Base-by-base conservation (phyloP, 53 echinoderm and acorn worm species). In the Apostichopus leukothele region DNA sequence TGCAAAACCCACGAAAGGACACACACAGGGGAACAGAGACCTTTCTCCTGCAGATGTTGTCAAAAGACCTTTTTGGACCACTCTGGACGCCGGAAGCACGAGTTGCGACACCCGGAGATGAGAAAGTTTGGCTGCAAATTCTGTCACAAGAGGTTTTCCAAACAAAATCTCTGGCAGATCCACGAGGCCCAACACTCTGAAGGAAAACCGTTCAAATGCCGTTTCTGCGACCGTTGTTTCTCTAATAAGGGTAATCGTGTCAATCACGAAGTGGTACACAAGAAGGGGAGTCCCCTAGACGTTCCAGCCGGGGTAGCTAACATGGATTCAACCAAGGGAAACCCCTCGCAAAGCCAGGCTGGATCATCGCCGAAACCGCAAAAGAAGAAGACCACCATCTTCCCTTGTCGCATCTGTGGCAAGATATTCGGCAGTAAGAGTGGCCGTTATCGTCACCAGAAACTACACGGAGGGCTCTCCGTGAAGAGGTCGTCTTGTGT, bases 61-160 rank as follows among this genome's bases (percentile, higher is more conserved):
- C 66, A 85, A 21, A 85, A 85, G 85, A 67, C 85, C 9, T 85
- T 85, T 18, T 60, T 67, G 16, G 66, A 66, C 68, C 85, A 85
- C 66, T 16, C 25, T 51, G 71, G 71, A 50, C 66, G 85, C 14
- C 20, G 85, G 3, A 85, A 85, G 39, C 85, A 85, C 27, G 85
- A 85, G 67, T 39, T 85, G 5, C 85, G 85, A 13, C 85, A 85
- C 50, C 85, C 85, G 26, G 85, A 85, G n/a, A 85, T 85, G 85
- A 85, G 85, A 23, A 61, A 67, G 67, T 85, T 39, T 18, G 18
- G 50, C 67, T 85, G 85, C 66, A 85, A 85, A 8, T 85, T 85
- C 67, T 85, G 85, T 67, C 71, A 85, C 66, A 85, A 67, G 85
- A 63, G 85, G 66, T 85, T 85, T 18, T 85, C 85, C 5, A 26